These are phyloP conservation scores for Patagioenas fasciata DNA, from an alignment of 2,113 vertebrate species.

Conservation along the genomic window DNA sequence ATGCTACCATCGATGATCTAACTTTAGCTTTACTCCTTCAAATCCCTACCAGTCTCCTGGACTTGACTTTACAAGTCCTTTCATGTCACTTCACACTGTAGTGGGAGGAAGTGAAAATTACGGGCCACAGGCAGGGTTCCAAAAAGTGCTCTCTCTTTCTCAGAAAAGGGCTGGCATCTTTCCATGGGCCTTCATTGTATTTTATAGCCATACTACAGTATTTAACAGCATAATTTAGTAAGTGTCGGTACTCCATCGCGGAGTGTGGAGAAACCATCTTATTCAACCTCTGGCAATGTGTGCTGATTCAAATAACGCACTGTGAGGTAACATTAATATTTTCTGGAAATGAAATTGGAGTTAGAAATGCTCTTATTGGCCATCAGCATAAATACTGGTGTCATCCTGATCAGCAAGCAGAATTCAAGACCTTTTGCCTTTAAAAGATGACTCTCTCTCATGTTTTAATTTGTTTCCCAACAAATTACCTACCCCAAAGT, in stretches of 20 bases:
- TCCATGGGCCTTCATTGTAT: conserved; percentile 61
- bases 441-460: background rate
- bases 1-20: background rate
- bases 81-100: conserved; percentile 49
- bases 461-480: background rate
- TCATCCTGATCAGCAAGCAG: background rate
- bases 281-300: conserved; percentile 50
- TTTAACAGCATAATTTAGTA: conserved; percentile 74
- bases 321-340: background rate
- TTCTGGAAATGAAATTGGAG: conserved; percentile 43
- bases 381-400: conserved; percentile 26
- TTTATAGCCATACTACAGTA: conserved; percentile 70
- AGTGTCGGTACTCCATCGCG: background rate
- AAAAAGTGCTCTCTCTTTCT: conserved; percentile 42
- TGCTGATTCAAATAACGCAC: background rate
- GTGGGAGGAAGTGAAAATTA: conserved; percentile 67
- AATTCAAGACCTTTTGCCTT: background rate
- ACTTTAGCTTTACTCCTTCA: conserved; percentile 24
- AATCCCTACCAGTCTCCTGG: conserved; percentile 11
- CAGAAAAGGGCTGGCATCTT: conserved; percentile 61
- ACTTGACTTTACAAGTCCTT: conserved; percentile 70
- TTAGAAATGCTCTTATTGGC: conserved; percentile 14
- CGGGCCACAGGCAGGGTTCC: conserved; percentile 60
- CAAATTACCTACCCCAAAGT: background rate
- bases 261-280: conserved; percentile 43